phyloP scores from a whole-genome alignment of 2,797 vertebrate genomes.

The Crypturellus tataupa region DNA sequence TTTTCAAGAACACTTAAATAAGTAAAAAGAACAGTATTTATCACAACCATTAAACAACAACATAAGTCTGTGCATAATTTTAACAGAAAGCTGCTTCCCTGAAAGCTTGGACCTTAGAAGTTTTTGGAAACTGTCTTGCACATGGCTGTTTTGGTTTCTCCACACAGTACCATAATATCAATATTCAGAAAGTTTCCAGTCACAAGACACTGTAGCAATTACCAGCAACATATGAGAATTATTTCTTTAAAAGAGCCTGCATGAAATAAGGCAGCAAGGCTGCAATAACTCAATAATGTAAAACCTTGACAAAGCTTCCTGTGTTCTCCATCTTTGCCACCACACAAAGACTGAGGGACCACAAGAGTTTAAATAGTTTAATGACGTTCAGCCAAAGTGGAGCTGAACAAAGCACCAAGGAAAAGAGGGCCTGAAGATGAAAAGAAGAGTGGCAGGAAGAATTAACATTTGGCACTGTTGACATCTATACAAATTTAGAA shows the following conservation, averaged over 20 bases:
- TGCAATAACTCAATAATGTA: not conserved
- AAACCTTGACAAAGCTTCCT: not conserved
- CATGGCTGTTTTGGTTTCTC: not conserved
- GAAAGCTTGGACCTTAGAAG: not conserved
- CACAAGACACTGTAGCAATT: not conserved
- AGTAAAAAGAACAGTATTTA: not conserved
- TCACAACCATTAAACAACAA: not conserved
- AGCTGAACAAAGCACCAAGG: not conserved
- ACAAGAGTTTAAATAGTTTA: not conserved
- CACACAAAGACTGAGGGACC: not conserved
- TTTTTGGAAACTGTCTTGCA: not conserved
- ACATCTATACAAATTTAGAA: not conserved
- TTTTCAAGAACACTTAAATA: not conserved
- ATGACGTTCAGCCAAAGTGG: not conserved
- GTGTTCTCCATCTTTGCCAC: not conserved
- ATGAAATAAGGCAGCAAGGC: not conserved
- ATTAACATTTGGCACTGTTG: not conserved
- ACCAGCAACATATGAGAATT: not conserved
- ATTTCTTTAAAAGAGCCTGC: not conserved
- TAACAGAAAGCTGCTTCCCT: not conserved
- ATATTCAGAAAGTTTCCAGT: not conserved
- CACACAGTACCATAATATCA: not conserved
- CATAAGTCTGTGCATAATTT: not conserved
- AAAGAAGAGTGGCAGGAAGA: not conserved
- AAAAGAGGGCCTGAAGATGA: not conserved